Evolutionary conservation across 2,888 invertebrate species (phyloP).

Genomic region (Phorcus lineatus): DNA sequence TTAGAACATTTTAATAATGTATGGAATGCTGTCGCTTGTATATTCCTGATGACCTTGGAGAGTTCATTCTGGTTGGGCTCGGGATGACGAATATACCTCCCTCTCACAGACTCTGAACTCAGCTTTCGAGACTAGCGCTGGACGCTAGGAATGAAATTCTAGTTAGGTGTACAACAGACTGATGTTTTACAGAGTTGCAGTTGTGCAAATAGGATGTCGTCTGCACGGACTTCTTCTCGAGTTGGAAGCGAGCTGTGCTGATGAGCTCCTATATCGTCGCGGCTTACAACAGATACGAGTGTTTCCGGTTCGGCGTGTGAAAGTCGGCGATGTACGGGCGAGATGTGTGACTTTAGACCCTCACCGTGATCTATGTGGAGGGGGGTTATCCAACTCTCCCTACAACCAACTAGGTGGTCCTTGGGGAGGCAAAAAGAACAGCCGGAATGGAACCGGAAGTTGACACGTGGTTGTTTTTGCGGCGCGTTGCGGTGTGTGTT

Average conservation of each 20-base stretch:
- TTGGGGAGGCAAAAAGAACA: neutral
- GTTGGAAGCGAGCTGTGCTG: neutral
- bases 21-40: neutral
- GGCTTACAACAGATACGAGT: neutral
- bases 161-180: neutral
- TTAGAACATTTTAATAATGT: slow-evolving; percentile 1
- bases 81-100: neutral
- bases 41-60: neutral
- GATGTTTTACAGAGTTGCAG: neutral
- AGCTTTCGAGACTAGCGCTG: too few relatives aligned
- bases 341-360: slow-evolving; percentile 3
- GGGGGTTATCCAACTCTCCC: neutral
- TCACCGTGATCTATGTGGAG: neutral
- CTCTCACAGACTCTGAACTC: too few relatives aligned
- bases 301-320: slow-evolving; percentile 1
- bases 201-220: neutral
- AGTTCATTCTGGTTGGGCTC: neutral
- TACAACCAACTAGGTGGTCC: neutral
- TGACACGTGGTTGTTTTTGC: too few relatives aligned
- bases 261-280: neutral
- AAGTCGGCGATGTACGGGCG: neutral
- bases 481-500: too few relatives aligned
- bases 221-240: neutral
- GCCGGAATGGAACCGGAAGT: neutral
- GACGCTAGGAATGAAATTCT: neutral